These are phyloP conservation scores for Pseudococcus jackbeardsleyi DNA, from an alignment of 2,888 invertebrate species.

Conservation along the genomic window DNA sequence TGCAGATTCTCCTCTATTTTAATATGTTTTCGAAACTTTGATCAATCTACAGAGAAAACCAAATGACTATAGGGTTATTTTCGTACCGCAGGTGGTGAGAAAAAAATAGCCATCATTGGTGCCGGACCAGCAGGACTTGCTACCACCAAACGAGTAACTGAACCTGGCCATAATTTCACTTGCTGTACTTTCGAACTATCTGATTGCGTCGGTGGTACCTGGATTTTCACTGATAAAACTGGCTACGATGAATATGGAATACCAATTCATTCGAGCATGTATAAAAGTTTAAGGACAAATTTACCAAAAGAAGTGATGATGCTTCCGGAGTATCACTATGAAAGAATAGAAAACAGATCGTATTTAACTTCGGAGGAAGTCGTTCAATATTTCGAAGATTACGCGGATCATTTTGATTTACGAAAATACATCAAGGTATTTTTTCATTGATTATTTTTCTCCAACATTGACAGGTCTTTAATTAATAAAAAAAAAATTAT, in stretches of 20 bases:
- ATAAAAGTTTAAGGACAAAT: slow-evolving; percentile 81
- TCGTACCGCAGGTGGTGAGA: slow-evolving; percentile 66
- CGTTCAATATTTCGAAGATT: slow-evolving; percentile 78
- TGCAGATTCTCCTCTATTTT: too few relatives aligned
- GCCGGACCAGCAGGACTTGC: slow-evolving; percentile 91
- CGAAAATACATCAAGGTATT: slow-evolving; percentile 74
- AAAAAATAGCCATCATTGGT: slow-evolving; percentile 82
- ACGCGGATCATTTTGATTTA: slow-evolving; percentile 77
- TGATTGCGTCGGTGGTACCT: slow-evolving; percentile 85
- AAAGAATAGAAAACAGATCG: slow-evolving; percentile 71
- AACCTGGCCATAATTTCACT: slow-evolving; percentile 70
- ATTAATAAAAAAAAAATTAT: not conserved
- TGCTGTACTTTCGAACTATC: slow-evolving; percentile 84
- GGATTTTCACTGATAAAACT: slow-evolving; percentile 86
- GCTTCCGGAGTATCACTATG: not conserved
- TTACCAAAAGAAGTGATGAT: not conserved
- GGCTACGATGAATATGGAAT: slow-evolving; percentile 83
- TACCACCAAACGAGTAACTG: slow-evolving; percentile 77
- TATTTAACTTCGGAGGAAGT: slow-evolving; percentile 79
- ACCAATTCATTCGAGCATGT: slow-evolving; percentile 93
- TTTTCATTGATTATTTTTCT: not conserved
- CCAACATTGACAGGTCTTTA: not conserved
- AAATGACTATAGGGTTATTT: too few relatives aligned
- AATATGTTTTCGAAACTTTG: too few relatives aligned
- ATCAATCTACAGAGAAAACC: too few relatives aligned